Evolutionary conservation across 2,797 vertebrate genomes (phyloP).

Genomic region (Neopelma chrysocephalum): DNA sequence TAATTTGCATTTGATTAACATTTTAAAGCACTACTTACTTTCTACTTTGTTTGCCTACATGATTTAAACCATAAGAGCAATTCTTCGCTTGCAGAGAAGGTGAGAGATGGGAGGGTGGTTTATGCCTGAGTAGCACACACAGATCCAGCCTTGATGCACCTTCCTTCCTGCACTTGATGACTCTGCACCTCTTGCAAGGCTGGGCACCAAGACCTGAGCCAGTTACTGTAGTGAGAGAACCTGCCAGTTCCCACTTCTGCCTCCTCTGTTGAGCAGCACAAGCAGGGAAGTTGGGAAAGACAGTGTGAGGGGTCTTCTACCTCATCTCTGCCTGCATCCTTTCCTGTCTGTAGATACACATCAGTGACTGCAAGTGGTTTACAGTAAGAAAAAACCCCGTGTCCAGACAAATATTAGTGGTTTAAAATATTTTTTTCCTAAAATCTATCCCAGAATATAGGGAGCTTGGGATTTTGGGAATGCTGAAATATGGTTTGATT

Average conservation of each 20-base stretch:
- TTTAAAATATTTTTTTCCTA: neutral
- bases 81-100: neutral
- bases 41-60: constrained; percentile 1
- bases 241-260: neutral
- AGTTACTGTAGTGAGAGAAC: neutral
- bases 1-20: constrained; percentile 8
- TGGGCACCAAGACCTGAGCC: neutral
- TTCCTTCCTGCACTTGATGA: neutral
- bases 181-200: neutral
- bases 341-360: neutral
- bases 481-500: neutral
- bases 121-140: neutral
- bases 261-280: neutral
- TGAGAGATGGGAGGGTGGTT: neutral
- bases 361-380: neutral
- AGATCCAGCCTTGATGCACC: neutral
- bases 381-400: neutral
- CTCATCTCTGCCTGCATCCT: neutral
- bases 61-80: neutral
- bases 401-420: neutral
- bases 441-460: neutral
- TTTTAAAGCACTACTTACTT: constrained; percentile 11
- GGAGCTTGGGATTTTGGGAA: neutral
- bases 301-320: neutral
- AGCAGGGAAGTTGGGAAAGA: neutral